Evolutionary conservation across 1,140 invertebrate species (phyloP), one percentile per base, ranked within the genome.

Genomic region (Whitmania pigra): DNA sequence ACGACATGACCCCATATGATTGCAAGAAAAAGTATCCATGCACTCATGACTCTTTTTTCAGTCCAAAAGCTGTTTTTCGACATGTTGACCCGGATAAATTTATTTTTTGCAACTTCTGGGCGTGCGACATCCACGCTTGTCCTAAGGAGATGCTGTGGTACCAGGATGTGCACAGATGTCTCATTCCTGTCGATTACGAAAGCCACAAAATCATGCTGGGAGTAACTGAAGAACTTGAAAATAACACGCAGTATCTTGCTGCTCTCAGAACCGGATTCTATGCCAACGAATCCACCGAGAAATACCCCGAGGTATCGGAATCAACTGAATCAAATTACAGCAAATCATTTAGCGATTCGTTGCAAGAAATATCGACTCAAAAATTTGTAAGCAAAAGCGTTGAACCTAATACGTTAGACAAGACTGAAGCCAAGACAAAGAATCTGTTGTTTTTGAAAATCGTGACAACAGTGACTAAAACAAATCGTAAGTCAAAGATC

Each of bases 81-180:
- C 57, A 63, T 63, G 29, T 63, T 13, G 57, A 63, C 0, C 57
- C 57, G 18, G 29, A 22, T 20, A 63, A 63, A 63, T 63, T 63
- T 63, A 63, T 63, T 25, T 63, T 25, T 63, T 63, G 57, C 57
- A 63, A 25, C 20, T 63, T 63, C 22, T 63, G 57, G 57, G 22
- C 57, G 22, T 63, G 57, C 11, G 57, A 63, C 22, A 31, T 25
- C 6, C 9, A 25, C 15, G 57, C 22, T 1, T 63, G 57, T 63
- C 57, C 57, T 25, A 31, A 63, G 0, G 57, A n/a, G 18, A 13
- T 63, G 11, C 11, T 63, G 2, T 63, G 57, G 57, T 63, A 25
- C 20, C 57, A 63, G 20, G 57, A 63, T 17, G 29, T 63, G 29
- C 57, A 63, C 57, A 63, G 57, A n/a, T 63, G 57, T 63, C 29